phyloP scores from a whole-genome alignment of 2,113 vertebrate genomes.

The Pomatorhinus ruficollis region DNA sequence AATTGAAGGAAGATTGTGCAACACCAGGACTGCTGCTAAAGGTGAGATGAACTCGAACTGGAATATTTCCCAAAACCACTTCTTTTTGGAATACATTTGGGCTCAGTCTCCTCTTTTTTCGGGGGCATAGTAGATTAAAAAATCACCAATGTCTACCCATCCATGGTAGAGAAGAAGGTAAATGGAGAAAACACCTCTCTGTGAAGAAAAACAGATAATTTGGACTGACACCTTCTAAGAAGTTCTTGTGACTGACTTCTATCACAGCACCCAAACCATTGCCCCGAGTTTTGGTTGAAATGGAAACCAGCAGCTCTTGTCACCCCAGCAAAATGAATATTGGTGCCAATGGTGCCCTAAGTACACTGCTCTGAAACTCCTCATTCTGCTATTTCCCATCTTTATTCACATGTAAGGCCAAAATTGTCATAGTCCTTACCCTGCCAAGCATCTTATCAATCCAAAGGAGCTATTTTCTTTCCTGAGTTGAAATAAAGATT shows the following conservation, averaged over 20 bases:
- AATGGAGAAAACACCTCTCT: neutral
- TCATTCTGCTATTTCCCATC: neutral
- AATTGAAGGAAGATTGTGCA: neutral
- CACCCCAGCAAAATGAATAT: neutral
- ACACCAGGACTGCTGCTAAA: neutral
- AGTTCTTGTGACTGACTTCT: neutral
- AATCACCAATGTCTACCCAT: fast-evolving
- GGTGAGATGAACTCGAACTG: neutral
- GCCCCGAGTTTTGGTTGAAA: neutral
- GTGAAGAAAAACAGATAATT: neutral
- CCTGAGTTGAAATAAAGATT: neutral
- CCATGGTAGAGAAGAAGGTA: neutral
- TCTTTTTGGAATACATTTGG: neutral
- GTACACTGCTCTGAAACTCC: neutral
- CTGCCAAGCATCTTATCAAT: neutral
- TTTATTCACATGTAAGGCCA: neutral
- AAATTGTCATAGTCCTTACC: neutral
- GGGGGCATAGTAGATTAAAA: neutral
- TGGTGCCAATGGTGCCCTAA: neutral
- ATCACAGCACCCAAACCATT: neutral
- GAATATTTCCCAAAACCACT: neutral
- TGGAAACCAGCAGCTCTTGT: neutral
- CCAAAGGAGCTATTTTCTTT: neutral
- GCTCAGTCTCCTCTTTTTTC: neutral
- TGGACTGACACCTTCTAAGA: neutral